phyloP scores from a whole-genome alignment of 2,888 invertebrate genomes.

The Liodrosophila aerea region DNA sequence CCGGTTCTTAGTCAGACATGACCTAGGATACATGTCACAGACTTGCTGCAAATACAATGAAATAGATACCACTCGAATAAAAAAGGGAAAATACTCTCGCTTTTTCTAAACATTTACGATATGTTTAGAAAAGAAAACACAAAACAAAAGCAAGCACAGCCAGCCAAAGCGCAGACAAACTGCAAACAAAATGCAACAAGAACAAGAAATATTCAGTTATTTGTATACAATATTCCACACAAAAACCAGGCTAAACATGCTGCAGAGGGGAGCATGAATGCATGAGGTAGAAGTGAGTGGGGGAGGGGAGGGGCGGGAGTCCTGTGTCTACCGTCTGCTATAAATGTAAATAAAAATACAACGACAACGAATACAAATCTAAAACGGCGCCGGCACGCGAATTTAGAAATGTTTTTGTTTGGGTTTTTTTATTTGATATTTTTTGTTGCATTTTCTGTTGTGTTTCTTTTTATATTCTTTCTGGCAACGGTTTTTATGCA shows the following conservation, averaged over 20 bases:
- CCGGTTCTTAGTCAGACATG: conserved; percentile 55
- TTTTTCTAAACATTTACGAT: conserved; percentile 70
- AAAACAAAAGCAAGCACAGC: conserved; percentile 6
- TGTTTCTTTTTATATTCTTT: not conserved
- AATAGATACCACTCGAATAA: conserved; percentile 22
- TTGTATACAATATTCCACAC: conserved; percentile 41
- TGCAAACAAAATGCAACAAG: conserved; percentile 31
- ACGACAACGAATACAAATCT: conserved; percentile 56
- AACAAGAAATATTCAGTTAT: conserved; percentile 31
- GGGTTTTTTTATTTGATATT: conserved; percentile 17
- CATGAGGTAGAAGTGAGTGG: conserved; percentile 17
- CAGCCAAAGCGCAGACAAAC: conserved; percentile 8
- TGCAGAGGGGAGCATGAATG: conserved; percentile 18
- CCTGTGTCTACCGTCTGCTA: conserved; percentile 7
- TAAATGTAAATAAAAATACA: conserved; percentile 32
- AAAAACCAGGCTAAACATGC: conserved; percentile 24
- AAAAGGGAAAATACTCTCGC: conserved; percentile 38
- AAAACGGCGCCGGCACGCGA: conserved; percentile 57
- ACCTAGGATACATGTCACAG: conserved; percentile 64
- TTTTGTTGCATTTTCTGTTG: conserved; percentile 9
- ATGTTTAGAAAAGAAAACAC: conserved; percentile 55
- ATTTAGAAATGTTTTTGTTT: conserved; percentile 64
- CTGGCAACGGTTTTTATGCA: conserved; percentile 24
- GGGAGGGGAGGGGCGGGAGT: conserved; percentile 9
- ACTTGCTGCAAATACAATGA: conserved; percentile 32